Base-by-base conservation (phyloP, 2,797 vertebrate genomes). In the Ctenopoma kingsleyae region DNA sequence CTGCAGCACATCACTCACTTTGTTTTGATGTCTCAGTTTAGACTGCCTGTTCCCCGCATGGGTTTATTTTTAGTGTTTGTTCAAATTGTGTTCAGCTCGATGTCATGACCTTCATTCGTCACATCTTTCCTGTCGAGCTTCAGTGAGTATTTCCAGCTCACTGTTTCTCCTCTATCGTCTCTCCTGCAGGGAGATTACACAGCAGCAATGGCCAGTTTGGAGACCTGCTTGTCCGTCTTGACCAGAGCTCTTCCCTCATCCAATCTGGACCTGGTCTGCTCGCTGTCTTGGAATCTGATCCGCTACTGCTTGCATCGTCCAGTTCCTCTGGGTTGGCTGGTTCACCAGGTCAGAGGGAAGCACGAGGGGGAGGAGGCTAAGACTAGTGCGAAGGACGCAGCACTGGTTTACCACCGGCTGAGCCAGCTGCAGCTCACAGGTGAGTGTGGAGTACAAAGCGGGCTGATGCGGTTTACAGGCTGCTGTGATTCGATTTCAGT, bases 371-470 rank as follows among this genome's bases (percentile, higher is more conserved):
- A 99, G 0, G 97, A 99, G 87, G 96, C 97, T 0, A 95, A 95
- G 92, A 97, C 95, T 9, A 99, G 98, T 0, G 96, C 97, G 0
- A 93, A 92, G 54, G 97, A 99, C 3, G 98, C 97, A 0, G 97
- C 98, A 0, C 90, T 98, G 59, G 98, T 97, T 0, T 99, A 99
- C 88, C 96, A 99, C 82, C 94, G 93, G 69, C 94, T 99, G 65
- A 97, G 96, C 78, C 97, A 99, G 80, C 95, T 99, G 82, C 96
- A 98, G 70, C 96, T 99, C 76, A 98, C 98, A 85, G 98, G 98
- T 98, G 76, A 67, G 73, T 8, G 30, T 23, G 1, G 11, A 32
- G 38, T 51, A 58, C 32, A 46, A 57, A 17, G 6, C 8, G 16
- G 13, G 40, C 1, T 5, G 23, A 49, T 16, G 36, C 15, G 5